Percentiles rank a stretch among this genome's conserved stretches.
These are phyloP conservation scores for Phaonia tiefii DNA, from an alignment of 2,888 invertebrate species.

Conservation along the genomic window DNA sequence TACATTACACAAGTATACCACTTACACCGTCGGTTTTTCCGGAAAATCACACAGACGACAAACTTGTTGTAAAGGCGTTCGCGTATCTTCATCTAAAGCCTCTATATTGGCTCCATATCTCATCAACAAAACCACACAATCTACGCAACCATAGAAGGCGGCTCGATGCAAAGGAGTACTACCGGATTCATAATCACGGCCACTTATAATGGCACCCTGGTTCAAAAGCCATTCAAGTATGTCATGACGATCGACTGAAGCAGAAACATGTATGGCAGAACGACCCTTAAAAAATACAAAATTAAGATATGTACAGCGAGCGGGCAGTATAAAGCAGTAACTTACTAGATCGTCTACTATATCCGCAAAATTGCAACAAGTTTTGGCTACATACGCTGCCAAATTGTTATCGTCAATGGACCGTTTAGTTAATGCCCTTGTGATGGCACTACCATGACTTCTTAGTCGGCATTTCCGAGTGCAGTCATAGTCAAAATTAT, in stretches of 20 bases:
- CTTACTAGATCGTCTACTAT: constrained; percentile 83
- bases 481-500: constrained; percentile 81
- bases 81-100: constrained; percentile 76
- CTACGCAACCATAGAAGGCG: constrained; percentile 91
- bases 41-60: constrained; percentile 80
- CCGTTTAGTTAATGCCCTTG: constrained; percentile 85
- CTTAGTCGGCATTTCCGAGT: constrained; percentile 83
- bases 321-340: constrained; percentile 12
- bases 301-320: constrained; percentile 2
- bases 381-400: constrained; percentile 83
- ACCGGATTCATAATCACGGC: constrained; percentile 81
- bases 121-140: constrained; percentile 86
- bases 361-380: constrained; percentile 84
- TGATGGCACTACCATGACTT: constrained; percentile 81
- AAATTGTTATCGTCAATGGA: constrained; percentile 83
- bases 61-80: constrained; percentile 76
- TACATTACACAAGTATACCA: not conserved
- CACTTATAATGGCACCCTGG: constrained; percentile 80
- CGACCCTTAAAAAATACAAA: constrained; percentile 84
- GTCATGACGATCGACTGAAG: constrained; percentile 86
- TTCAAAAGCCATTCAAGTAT: constrained; percentile 89
- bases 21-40: constrained; percentile 58
- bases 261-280: constrained; percentile 89
- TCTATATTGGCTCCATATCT: constrained; percentile 82
- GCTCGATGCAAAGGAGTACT: constrained; percentile 90